Evolutionary conservation across 2,797 vertebrate species (phyloP), one percentile per base, ranked within the genome.

Genomic region (Microctenopoma steveboyesi): DNA sequence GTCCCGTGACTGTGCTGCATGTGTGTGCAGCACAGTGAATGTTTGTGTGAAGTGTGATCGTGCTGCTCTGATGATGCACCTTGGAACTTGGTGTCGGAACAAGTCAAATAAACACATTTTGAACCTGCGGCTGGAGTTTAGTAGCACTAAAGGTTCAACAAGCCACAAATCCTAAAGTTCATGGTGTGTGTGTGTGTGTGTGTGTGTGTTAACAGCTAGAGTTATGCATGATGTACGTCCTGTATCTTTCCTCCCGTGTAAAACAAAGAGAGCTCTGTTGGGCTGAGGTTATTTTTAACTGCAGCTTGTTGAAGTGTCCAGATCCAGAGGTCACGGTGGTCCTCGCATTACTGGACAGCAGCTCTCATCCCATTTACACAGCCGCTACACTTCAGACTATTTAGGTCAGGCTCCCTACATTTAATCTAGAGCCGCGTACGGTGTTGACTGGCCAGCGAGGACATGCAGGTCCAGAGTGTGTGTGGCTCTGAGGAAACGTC

Each of bases 211-310:
- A 61, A 40, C 56, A n/a, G 18, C 5, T 43, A 50, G 22, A 49
- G 15, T 37, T 64, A 1, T 64, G 60, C 28, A 53, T 53, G 53
- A 53, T 75, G 37, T 50, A 1, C 59, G 45, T 1, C 0, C 56
- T 55, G 22, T 46, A 16, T 39, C 50, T 2, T 42, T 58, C 35
- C 65, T 48, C 15, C 50, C 28, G 35, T 42, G 4, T 70, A 30
- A 15, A 43, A 68, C 56, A 69, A 62, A 77, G 67, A 82, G 39
- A 7, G 33, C 62, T 12, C 55, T 30, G 49, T n/a, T 4, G 22
- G 25, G 12, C 42, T 30, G 49, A 58, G 40, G 77, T 74, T 90
- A 86, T 89, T 83, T 88, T 81, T 82, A 87, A 43, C 56, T 4
- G 0, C 3, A 1, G n/a, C n/a, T 71, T 72, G 53, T 51, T 35